Evolutionary conservation across 2,888 invertebrate genomes (phyloP).

Genomic region (Lordiphosa andalusiaca): DNA sequence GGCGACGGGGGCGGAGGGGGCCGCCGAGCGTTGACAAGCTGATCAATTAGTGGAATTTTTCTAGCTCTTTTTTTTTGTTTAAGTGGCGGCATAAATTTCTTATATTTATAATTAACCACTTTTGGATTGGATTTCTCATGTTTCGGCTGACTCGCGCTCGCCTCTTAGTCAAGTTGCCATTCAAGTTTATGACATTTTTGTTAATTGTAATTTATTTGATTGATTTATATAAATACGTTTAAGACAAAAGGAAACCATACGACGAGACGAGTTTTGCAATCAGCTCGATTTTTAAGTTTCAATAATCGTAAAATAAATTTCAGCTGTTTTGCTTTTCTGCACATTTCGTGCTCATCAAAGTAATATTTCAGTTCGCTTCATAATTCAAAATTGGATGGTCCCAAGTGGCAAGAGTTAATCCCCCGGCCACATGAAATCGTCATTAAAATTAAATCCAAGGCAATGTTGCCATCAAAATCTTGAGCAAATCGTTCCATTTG

Average conservation of each 20-base stretch:
- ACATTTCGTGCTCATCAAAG: conserved; percentile 40
- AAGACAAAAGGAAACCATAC: conserved; percentile 17
- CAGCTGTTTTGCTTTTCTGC: no score
- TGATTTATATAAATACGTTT: conserved; percentile 72
- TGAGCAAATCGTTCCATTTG: conserved; percentile 39
- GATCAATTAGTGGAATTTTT: conserved; percentile 66
- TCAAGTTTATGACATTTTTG: conserved; percentile 67
- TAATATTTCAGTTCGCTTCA: conserved; percentile 58
- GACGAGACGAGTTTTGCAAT: conserved; percentile 66
- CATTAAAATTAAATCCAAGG: conserved; percentile 67
- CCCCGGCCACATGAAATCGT: conserved; percentile 54
- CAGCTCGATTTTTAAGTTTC: conserved; percentile 20
- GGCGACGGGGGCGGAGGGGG: no score
- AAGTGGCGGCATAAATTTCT: conserved; percentile 62
- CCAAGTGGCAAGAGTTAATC: conserved; percentile 55
- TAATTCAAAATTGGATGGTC: conserved; percentile 60
- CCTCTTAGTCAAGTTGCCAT: conserved; percentile 26
- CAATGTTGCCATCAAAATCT: conserved; percentile 47
- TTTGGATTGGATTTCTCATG: conserved; percentile 29
- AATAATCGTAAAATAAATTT: no score
- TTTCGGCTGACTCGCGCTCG: conserved; percentile 8
- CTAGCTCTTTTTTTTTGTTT: conserved; percentile 19
- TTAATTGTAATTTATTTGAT: conserved; percentile 76
- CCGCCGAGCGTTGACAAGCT: conserved; percentile 10
- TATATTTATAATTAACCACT: conserved; percentile 63